Evolutionary conservation across 1,140 invertebrate genomes (phyloP).

Genomic region (Kradibia gibbosae): DNA sequence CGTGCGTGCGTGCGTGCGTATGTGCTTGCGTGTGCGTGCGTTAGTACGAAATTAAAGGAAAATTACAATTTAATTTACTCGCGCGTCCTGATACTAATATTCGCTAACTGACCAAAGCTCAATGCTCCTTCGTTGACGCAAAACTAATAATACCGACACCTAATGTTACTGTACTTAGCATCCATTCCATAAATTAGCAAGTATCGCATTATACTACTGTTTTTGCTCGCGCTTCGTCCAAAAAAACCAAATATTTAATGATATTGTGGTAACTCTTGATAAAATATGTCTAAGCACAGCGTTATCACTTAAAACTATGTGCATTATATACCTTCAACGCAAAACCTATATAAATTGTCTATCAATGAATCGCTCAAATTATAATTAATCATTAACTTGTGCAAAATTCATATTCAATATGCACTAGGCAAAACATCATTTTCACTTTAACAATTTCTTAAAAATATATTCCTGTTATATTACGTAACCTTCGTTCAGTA

Average conservation of each 20-base stretch:
- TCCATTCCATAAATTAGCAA: no score
- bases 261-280: neutral
- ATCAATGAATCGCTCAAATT: neutral
- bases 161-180: no score
- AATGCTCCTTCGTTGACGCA: no score
- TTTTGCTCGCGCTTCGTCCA: neutral
- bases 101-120: no score
- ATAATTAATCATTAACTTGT: neutral
- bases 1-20: neutral
- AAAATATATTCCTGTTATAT: no score
- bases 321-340: neutral
- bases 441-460: no score
- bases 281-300: neutral
- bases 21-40: neutral
- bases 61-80: neutral
- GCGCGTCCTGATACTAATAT: no score
- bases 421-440: neutral
- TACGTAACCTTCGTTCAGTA: no score
- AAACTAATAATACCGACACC: no score
- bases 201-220: neutral
- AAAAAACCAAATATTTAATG: neutral
- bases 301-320: neutral
- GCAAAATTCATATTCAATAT: neutral
- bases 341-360: neutral
- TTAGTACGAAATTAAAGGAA: neutral